Evolutionary conservation across 2,113 vertebrate genomes (phyloP), one percentile per base, ranked within the genome.

Genomic region (Ceyx cyanopectus): DNA sequence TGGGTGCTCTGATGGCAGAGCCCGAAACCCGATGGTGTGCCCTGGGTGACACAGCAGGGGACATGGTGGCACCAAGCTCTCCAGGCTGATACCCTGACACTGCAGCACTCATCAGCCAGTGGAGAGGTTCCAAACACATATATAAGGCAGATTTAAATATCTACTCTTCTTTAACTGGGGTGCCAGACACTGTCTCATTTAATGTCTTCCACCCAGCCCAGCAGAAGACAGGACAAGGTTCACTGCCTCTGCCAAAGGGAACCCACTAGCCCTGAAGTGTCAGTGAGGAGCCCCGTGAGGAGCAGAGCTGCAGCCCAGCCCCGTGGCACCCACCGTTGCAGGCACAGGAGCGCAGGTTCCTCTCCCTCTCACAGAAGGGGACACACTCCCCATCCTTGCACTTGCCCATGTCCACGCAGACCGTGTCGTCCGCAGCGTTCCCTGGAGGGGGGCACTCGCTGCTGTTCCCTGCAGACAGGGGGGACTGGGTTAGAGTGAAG

Each of bases 301-400:
- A 24, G 61, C 43, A 22, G 54, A 67, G 41, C 22, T 14, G 8
- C 37, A 65, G 22, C 4, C 8, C 32, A 14, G 74, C 1, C 18
- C 17, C 12, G 2, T 4, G 12, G 5, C 30, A 41, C 97, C 98
- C 96, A 99, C 99, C 99, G 0, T 98, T 99, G 81, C 99, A 99
- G 0, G 99, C 99, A 13, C 99, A 99, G 0, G 99, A 98, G 29
- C 97, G 94, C 7, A 98, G 98, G 45, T 91, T 97, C 96, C 96
- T 97, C 85, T 97, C 91, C n/a, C 98, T 97, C 95, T 99, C 98
- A 5, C 99, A 99, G 97, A 99, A 99, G 5, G 99, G 99, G 37
- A 98, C 95, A 6, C 99, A 99, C 72, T 99, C 98, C 21, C 99
- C 99, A 0, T 97, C 97, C 73, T 74, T 97, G 95, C 99, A 99